Base-by-base conservation (phyloP, 2,113 vertebrate species). In the Sterrhoptilus dennistouni region DNA sequence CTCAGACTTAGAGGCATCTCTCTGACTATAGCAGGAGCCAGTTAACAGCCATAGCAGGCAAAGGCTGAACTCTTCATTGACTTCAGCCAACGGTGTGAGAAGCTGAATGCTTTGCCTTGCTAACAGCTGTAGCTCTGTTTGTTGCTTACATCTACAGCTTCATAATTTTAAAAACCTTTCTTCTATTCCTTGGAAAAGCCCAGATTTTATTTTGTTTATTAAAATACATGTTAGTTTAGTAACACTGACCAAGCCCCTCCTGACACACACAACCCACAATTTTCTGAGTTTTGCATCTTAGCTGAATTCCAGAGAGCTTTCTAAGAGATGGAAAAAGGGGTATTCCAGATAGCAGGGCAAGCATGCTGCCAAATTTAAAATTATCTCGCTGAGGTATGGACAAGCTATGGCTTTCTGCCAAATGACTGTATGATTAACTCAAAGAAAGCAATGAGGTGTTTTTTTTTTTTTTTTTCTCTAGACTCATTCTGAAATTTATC, bases 311-410 rank as follows among this genome's bases (percentile, higher is more conserved):
- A 52, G 14, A 69, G 60, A 56, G 44, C 7, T 84, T 82, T 87
- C 70, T 82, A 36, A 76, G 61, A 70, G 10, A 75, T 44, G 27
- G 44, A 5, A 63, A 81, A 86, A 78, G 12, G 17, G 3, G 2
- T 53, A 81, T 71, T 92, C 14, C 35, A 31, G 27, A 92, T 47
- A 87, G 15, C 12, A 89, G 23, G 36, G 25, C 47, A 79, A 81
- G 27, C 29, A 68, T 14, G 18, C 38, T 89, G 91, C 83, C 83
- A 96, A 87, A 81, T 94, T 68, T 71, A 35, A 89, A 89, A 94
- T 86, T 81, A 38, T 81, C 83, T 86, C 86, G 74, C 40, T 2
- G 23, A 90, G 80, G 72, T 82, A 89, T 40, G 52, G 47, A 63
- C 54, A 66, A 74, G 35, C 19, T 78, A 12, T 2, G 61, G 28